Evolutionary conservation across 2,797 vertebrate species (phyloP), one percentile per base, ranked within the genome.

Genomic region (Podargus strigoides): DNA sequence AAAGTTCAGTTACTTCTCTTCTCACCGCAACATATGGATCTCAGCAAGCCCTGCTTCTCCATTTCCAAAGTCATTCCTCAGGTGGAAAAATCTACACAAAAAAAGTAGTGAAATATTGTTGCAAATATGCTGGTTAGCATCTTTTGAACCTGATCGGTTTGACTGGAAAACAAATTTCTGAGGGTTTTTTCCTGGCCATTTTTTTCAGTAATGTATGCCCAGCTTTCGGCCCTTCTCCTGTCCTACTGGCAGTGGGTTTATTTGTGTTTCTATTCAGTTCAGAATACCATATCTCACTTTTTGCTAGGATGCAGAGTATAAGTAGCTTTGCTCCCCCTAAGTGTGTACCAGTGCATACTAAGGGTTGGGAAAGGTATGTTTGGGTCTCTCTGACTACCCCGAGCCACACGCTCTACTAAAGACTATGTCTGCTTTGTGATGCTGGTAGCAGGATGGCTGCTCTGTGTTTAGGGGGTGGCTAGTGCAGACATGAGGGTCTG

Each of bases 31-130:
- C 85, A 59, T 90, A 94, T 55, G 81, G 87, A 87, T 91, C 81
- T 94, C 90, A 83, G 89, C 87, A 90, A 89, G 93, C 50, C 27
- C 34, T 85, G 67, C 39, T 93, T 87, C 66, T 93, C 69, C 55
- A 44, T 80, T 95, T 89, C 87, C 0, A 0, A 85, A 95, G 82
- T 67, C 62, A 42, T 86, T 89, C 85, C 56, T 92, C 77, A 76
- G 77, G 52, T 76, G 50, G 87, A 85, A 85, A 75, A 58, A 47
- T 56, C 36, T 72, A 59, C 76, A 77, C 41, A 91, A 73, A 95
- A 80, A 53, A 12, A 11, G 4, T 32, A 26, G 13, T 78, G 60
- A 91, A 93, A 56, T 80, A 42, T 24, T 79, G 6, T 39, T 72
- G 81, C 11, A 79, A 27, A 87, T 90, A 83, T 68, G 23, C 70